Conservation (phyloP, 2,113 vertebrate species). For the Thunnus thynnus region DNA sequence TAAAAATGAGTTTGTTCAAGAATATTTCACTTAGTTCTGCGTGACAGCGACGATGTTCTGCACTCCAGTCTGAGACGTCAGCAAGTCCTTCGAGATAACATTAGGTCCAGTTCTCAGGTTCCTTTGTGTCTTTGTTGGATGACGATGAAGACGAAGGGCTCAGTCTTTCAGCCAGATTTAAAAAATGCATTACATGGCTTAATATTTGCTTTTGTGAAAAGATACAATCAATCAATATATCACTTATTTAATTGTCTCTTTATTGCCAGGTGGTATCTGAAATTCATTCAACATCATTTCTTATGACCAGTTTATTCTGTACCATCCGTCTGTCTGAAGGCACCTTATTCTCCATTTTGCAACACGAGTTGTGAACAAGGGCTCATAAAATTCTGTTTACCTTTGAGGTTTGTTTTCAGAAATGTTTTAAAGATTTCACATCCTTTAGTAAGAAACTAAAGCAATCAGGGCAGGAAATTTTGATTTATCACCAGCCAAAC, state of each 20-base stretch:
- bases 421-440: not conserved
- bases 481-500: not conserved
- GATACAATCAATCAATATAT: constrained; percentile 30
- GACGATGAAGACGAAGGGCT: constrained; percentile 7
- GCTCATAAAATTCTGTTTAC: not conserved
- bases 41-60: constrained; percentile 12
- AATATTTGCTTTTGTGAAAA: constrained; percentile 10
- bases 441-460: not conserved
- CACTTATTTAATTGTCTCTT: constrained; percentile 23
- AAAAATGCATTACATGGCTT: constrained; percentile 37
- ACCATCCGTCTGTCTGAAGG: constrained; percentile 62
- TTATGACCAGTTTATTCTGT: not conserved
- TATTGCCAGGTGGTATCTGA: not conserved
- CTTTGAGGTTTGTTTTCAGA: not conserved
- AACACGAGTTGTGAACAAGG: not conserved
- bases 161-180: constrained; percentile 27
- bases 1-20: constrained; percentile 47
- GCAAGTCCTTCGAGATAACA: constrained; percentile 35
- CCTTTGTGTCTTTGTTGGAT: constrained; percentile 25
- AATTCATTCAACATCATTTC: not conserved
- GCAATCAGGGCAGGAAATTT: constrained; percentile 49
- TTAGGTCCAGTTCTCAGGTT: constrained; percentile 46
- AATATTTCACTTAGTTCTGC: constrained; percentile 26
- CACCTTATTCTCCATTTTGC: constrained; percentile 50
- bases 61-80: constrained; percentile 16